Evolutionary conservation across 2,888 invertebrate genomes (phyloP).

Genomic region (Branchellion lobata): DNA sequence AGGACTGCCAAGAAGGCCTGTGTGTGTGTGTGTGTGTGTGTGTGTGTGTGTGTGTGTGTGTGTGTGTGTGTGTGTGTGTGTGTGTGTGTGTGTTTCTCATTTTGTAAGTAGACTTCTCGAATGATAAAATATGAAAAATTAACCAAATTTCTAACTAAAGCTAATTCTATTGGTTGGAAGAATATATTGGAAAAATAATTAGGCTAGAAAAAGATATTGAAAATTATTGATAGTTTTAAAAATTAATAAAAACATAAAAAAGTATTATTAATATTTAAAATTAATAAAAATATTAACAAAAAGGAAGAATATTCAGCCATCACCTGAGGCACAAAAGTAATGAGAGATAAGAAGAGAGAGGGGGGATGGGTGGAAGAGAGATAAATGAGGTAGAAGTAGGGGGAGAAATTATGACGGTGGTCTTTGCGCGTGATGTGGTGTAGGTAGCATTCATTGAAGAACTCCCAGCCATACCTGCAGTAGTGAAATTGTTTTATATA

Average conservation of each 20-base stretch:
- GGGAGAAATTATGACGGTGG: constrained; percentile 90
- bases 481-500: background rate
- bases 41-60: constrained; percentile 5
- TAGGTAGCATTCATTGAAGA: constrained; percentile 84
- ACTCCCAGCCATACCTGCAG: constrained; percentile 78
- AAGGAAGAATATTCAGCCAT: background rate
- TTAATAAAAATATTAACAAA: background rate
- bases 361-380: constrained; percentile 61
- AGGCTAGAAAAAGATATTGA: background rate
- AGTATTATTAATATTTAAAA: background rate
- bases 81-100: background rate
- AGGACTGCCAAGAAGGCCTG: constrained; percentile 66
- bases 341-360: constrained; percentile 10
- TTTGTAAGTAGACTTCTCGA: background rate
- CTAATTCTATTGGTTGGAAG: background rate
- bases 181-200: too few species aligned
- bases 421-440: constrained; percentile 87
- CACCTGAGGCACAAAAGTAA: constrained; percentile 37
- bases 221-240: background rate
- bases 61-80: background rate
- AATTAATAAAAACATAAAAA: background rate
- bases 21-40: constrained; percentile 37
- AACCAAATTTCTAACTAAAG: background rate
- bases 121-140: background rate
- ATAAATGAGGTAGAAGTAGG: constrained; percentile 90